Base-by-base conservation (phyloP, 2,113 vertebrate species). In the Tragelaphus imberbis region DNA sequence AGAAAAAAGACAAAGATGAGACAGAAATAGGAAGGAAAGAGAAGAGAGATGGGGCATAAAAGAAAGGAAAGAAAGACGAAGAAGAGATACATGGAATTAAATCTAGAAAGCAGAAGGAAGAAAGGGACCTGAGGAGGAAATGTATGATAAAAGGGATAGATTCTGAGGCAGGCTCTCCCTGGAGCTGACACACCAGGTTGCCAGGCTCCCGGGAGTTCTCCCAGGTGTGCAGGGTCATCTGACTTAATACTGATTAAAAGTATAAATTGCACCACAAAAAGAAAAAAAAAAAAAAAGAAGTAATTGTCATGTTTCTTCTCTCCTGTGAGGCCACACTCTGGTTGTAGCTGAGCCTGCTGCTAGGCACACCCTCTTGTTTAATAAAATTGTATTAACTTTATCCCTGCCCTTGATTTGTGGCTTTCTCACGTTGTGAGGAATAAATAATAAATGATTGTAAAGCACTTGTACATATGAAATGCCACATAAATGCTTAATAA, bases 371-470 rank as follows among this genome's bases (percentile, higher is more conserved):
- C 97, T 98, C 97, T 95, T 98, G 90, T 98, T 98, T 98, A 98
- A 98, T 98, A 98, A 98, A 98, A 98, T 97, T 98, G 97, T 97
- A 98, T 98, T 98, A 98, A 98, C 98, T 98, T 98, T 98, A 98
- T 98, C 75, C 95, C 95, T 98, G 98, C 92, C 97, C 98, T 98
- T 98, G 98, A 98, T 98, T 98, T 98, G 98, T 94, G 97, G 97
- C 97, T 98, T 98, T 98, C 98, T 98, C 98, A 98, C 93, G 92
- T 98, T 98, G 97, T 95, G 98, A 98, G 96, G 97, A 98, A 98
- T 98, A 98, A 98, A 98, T 98, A 98, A 98, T 98, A 98, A 96
- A 98, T 98, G 98, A 98, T 98, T 98, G 98, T 98, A 98, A 98
- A 98, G 97, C 90, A 98, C 98, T 98, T 97, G 97, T 98, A 98